Evolutionary conservation across 2,888 invertebrate species (phyloP).

Genomic region (Thumatha senex): DNA sequence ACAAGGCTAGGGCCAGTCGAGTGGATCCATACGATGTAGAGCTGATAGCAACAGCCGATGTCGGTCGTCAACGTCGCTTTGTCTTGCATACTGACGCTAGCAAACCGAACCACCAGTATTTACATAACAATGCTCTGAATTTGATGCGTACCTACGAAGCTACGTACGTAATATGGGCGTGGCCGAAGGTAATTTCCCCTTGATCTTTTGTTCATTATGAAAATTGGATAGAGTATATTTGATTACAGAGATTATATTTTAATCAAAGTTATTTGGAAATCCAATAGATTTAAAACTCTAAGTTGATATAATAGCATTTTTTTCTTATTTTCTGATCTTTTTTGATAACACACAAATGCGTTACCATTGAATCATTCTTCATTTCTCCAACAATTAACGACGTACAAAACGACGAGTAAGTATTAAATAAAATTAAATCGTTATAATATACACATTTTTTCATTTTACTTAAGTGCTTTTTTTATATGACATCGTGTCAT

Average conservation of each 20-base stretch:
- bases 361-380: no score
- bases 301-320: no score
- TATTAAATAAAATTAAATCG: no score
- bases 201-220: slow-evolving; percentile 8
- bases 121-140: slow-evolving; percentile 79
- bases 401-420: no score
- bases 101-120: slow-evolving; percentile 75
- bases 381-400: no score
- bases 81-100: slow-evolving; percentile 75
- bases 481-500: slow-evolving; percentile 23
- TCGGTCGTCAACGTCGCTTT: slow-evolving; percentile 77
- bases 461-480: slow-evolving; percentile 5
- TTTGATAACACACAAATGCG: no score
- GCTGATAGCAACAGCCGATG: slow-evolving; percentile 70
- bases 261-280: no score
- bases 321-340: no score
- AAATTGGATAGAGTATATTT: not conserved
- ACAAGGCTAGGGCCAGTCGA: slow-evolving; percentile 51
- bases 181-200: slow-evolving; percentile 24
- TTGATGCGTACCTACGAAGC: slow-evolving; percentile 63
- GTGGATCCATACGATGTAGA: slow-evolving; percentile 63
- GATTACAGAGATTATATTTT: no score
- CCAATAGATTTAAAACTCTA: no score
- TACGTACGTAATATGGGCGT: slow-evolving; percentile 38
- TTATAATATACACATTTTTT: no score